phyloP scores from a whole-genome alignment of 2,888 invertebrate species.

The Xestia c-nigrum region DNA sequence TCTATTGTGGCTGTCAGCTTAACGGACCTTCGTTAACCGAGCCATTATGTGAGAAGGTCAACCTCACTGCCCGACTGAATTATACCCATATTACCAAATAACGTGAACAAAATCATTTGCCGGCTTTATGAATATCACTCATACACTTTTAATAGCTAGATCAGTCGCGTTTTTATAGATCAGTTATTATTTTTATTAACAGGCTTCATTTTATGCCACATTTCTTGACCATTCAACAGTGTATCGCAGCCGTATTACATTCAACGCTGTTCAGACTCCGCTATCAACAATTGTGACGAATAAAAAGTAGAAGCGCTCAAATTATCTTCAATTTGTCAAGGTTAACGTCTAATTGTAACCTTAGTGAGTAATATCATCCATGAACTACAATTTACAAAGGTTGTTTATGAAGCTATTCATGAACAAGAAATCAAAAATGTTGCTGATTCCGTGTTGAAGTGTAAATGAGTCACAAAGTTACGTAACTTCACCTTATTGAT shows the following conservation, averaged over 20 bases:
- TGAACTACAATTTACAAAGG: slow-evolving; percentile 49
- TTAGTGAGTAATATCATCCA: slow-evolving; percentile 54
- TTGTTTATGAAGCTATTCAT: slow-evolving; percentile 51
- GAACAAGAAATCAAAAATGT: slow-evolving; percentile 55
- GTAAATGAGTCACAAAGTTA: slow-evolving; percentile 67
- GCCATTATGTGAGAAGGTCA: slow-evolving; percentile 80
- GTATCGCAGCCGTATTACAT: slow-evolving; percentile 34
- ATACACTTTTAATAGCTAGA: slow-evolving; percentile 53
- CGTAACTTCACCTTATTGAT: slow-evolving; percentile 62
- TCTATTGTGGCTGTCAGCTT: slow-evolving; percentile 64
- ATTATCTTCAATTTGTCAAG: slow-evolving; percentile 63
- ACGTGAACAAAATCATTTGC: slow-evolving; percentile 57
- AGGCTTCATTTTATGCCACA: slow-evolving; percentile 50
- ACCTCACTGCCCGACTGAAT: slow-evolving; percentile 69
- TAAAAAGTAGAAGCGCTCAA: slow-evolving; percentile 58
- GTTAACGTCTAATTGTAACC: slow-evolving; percentile 61
- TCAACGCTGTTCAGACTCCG: slow-evolving; percentile 27
- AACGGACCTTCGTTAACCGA: slow-evolving; percentile 76
- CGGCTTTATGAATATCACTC: slow-evolving; percentile 52
- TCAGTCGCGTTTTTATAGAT: slow-evolving; percentile 43
- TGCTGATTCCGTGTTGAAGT: slow-evolving; percentile 57
- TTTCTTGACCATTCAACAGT: slow-evolving; percentile 38
- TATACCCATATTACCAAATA: slow-evolving; percentile 65
- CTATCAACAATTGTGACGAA: slow-evolving; percentile 54
- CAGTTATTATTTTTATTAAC: slow-evolving; percentile 50